Conservation (phyloP, 1,140 invertebrate genomes). For the Latrodectus geometricus region DNA sequence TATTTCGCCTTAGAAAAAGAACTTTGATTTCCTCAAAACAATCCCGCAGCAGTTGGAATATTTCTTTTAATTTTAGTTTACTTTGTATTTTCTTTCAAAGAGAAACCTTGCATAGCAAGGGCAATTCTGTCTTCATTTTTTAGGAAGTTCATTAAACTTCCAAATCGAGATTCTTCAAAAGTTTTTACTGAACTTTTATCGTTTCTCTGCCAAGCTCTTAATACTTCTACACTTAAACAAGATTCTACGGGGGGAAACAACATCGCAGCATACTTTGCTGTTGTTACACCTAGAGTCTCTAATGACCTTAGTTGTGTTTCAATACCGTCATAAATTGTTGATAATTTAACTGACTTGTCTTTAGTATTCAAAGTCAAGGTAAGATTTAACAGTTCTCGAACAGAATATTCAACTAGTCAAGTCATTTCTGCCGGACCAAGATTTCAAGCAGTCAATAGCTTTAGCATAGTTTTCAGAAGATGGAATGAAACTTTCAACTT, state of each 20-base stretch:
- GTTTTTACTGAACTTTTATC: neutral
- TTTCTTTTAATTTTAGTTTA: neutral
- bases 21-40: neutral
- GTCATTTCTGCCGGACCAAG: slow-evolving; percentile 59
- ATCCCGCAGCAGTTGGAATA: neutral
- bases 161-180: neutral
- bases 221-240: too few relatives aligned
- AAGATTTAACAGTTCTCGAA: slow-evolving; percentile 48
- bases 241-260: slow-evolving; percentile 66
- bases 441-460: slow-evolving; percentile 60
- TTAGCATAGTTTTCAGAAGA: slow-evolving; percentile 5
- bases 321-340: slow-evolving; percentile 63
- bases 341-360: neutral
- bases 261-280: slow-evolving; percentile 65
- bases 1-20: too few relatives aligned
- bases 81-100: too few relatives aligned
- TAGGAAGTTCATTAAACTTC: too few relatives aligned
- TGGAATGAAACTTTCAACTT: slow-evolving; percentile 60
- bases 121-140: too few relatives aligned
- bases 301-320: too few relatives aligned
- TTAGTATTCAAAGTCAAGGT: too few relatives aligned
- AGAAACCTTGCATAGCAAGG: too few relatives aligned
- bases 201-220: too few relatives aligned
- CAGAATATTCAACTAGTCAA: slow-evolving; percentile 55
- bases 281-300: too few relatives aligned